phyloP scores from a whole-genome alignment of 1,140 invertebrate genomes.

The Drosophila simulans region DNA sequence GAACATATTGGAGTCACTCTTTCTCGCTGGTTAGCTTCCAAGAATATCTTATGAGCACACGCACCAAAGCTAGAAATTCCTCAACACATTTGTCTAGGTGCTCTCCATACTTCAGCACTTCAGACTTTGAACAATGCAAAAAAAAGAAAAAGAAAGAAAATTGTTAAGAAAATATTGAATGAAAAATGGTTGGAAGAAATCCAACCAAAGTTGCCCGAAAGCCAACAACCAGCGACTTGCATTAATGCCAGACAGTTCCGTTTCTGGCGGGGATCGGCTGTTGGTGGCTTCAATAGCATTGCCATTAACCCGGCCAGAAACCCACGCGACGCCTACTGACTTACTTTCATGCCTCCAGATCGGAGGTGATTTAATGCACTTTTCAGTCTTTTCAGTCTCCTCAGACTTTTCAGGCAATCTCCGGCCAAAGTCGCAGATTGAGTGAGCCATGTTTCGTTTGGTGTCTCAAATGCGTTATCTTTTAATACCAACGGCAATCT shows the following conservation, averaged over 20 bases:
- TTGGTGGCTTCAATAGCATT: conserved; percentile 37
- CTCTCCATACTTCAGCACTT: conserved; percentile 22
- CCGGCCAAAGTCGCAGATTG: conserved; percentile 14
- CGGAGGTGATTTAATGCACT: conserved; percentile 52
- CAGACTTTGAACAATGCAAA: conserved; percentile 36
- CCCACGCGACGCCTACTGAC: conserved; percentile 56
- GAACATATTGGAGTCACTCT: conserved; percentile 39
- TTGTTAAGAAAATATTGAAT: conserved; percentile 15
- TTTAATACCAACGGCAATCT: conserved; percentile 60
- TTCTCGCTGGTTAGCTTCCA: conserved; percentile 40
- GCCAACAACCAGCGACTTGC: conserved; percentile 26
- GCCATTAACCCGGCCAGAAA: conserved; percentile 50
- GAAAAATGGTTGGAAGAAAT: conserved; percentile 4
- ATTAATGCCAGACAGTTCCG: conserved; percentile 53
- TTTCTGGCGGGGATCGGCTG: conserved; percentile 28
- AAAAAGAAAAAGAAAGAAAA: neutral
- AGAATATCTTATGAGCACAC: conserved; percentile 45
- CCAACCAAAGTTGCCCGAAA: conserved; percentile 28
- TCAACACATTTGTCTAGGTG: conserved; percentile 22
- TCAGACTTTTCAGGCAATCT: neutral
- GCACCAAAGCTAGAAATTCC: conserved; percentile 52
- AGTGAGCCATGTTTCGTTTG: conserved; percentile 30
- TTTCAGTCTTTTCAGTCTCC: conserved; percentile 9
- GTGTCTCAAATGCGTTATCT: conserved; percentile 58
- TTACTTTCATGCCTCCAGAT: conserved; percentile 45